These are phyloP conservation scores for Phylloscopus trochiloides DNA, from an alignment of 2,113 vertebrate genomes.

Conservation along the genomic window DNA sequence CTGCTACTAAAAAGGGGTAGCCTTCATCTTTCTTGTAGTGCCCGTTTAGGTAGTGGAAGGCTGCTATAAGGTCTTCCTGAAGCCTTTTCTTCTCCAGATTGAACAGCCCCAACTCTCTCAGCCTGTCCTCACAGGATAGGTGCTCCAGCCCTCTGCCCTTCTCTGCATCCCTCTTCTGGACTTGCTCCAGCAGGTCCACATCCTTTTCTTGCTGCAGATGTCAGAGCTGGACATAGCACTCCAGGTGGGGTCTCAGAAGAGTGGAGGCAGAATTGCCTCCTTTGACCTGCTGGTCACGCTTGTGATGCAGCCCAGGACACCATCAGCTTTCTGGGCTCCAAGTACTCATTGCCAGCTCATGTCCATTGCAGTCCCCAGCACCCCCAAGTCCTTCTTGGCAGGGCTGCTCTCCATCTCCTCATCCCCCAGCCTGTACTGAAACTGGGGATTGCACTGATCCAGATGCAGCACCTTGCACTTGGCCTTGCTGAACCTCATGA, in stretches of 20 bases:
- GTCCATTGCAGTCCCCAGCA: background rate
- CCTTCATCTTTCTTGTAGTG: background rate
- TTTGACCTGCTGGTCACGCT: background rate
- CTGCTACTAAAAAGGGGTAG: background rate
- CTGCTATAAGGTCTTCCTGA: background rate
- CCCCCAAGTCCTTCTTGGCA: fast-evolving
- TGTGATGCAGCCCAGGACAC: background rate
- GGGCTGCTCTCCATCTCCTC: background rate
- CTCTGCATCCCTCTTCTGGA: background rate
- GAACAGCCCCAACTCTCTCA: background rate
- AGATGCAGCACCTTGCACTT: background rate
- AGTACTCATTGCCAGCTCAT: background rate
- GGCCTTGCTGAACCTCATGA: background rate
- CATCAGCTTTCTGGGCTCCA: background rate
- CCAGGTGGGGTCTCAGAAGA: background rate
- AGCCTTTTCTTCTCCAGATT: background rate
- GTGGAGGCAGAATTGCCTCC: background rate
- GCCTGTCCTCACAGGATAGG: background rate
- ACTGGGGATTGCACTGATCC: fast-evolving
- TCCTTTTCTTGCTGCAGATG: background rate
- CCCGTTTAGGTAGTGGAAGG: background rate
- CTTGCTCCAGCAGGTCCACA: background rate
- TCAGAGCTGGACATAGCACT: background rate
- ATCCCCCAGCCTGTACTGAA: background rate
- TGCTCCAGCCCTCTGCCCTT: background rate